Percentiles rank a stretch among this genome's conserved stretches.
Conservation (phyloP, 2,113 vertebrate species). For the Addax nasomaculatus region DNA sequence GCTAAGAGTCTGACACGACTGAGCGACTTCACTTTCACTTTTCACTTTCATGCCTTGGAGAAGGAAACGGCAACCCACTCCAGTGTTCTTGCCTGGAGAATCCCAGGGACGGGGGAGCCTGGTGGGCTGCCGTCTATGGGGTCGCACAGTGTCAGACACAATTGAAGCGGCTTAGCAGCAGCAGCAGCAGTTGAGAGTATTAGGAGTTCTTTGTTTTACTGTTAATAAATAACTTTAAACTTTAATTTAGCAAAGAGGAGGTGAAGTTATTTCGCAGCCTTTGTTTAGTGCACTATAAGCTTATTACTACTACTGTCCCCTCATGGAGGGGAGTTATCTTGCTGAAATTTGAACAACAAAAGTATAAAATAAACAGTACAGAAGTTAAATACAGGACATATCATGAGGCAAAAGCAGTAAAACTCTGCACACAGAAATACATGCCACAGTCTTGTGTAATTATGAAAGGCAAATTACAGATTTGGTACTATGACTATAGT, state of each 20-base stretch:
- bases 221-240: conserved; percentile 28
- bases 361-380: not conserved
- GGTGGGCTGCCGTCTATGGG: too few species aligned
- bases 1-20: too few species aligned
- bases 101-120: too few species aligned
- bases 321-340: not conserved
- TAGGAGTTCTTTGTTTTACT: conserved; percentile 14
- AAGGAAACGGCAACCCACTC: too few species aligned
- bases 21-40: too few species aligned
- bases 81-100: too few species aligned
- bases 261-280: not conserved
- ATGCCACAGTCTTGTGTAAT: not conserved
- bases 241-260: not conserved
- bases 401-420: not conserved
- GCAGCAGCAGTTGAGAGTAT: not conserved
- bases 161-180: too few species aligned
- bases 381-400: not conserved
- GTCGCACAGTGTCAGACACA: too few species aligned
- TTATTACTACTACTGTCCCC: not conserved
- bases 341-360: not conserved
- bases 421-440: not conserved
- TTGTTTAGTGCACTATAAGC: not conserved
- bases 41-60: too few species aligned
- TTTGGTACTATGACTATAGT: not conserved
- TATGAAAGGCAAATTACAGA: conserved; percentile 24